These are phyloP conservation scores for Stictonetta naevosa DNA, from an alignment of 2,113 vertebrate genomes.

Conservation along the genomic window DNA sequence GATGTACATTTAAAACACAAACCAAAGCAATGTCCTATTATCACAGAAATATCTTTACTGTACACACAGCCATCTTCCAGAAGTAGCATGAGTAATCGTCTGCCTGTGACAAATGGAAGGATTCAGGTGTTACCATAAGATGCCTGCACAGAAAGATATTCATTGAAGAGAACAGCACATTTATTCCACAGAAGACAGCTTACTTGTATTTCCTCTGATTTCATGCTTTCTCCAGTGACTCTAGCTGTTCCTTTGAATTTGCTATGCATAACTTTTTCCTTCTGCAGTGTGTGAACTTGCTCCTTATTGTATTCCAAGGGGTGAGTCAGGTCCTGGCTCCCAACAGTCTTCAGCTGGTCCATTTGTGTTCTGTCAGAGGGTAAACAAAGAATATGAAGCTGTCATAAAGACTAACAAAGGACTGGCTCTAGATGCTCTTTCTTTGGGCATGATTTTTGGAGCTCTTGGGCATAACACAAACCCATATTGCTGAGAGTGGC, in stretches of 20 bases:
- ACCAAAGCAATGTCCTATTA: neutral
- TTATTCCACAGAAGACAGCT: neutral
- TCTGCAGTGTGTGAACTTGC: neutral
- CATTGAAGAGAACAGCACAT: neutral
- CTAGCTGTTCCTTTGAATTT: neutral
- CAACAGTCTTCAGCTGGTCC: neutral
- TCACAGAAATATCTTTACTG: neutral
- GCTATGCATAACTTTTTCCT: neutral
- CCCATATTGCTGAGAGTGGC: neutral
- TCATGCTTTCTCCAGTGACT: neutral
- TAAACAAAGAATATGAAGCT: neutral
- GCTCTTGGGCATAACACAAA: neutral
- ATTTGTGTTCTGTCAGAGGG: conserved; percentile 8
- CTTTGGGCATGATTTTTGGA: neutral
- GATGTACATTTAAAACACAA: neutral
- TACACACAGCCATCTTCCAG: neutral
- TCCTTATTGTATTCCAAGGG: neutral
- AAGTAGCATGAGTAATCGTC: neutral
- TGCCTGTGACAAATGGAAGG: neutral
- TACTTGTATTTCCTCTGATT: conserved; percentile 53
- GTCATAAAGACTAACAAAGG: neutral
- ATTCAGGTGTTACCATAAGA: neutral
- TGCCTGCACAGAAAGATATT: neutral
- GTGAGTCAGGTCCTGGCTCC: neutral
- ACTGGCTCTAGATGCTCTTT: neutral